These are phyloP conservation scores for Drosophila orosa DNA, from an alignment of 1,140 invertebrate genomes.

Conservation along the genomic window DNA sequence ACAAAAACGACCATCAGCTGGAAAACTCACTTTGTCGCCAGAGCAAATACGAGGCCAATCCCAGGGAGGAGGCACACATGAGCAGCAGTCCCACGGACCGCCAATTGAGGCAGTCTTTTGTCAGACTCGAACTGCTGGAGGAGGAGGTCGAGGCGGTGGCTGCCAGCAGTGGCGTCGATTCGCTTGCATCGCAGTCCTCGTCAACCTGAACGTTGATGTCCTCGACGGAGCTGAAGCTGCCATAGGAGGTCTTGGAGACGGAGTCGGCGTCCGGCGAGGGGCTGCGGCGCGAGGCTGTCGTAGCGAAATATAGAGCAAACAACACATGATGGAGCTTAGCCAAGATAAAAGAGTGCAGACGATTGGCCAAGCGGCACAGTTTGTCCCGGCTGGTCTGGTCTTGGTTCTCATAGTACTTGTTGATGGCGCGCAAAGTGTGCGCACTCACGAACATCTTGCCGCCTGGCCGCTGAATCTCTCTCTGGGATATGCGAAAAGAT, in stretches of 20 bases:
- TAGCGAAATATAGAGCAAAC: conserved; percentile 60
- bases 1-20: conserved; percentile 33
- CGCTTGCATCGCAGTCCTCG: conserved; percentile 43
- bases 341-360: conserved; percentile 51
- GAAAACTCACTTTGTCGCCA: conserved; percentile 69
- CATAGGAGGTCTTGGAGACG: conserved; percentile 2
- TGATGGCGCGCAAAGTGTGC: conserved; percentile 28
- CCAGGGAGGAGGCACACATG: conserved; percentile 49
- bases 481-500: background rate
- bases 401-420: conserved; percentile 35
- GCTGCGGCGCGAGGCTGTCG: conserved; percentile 27
- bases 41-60: conserved; percentile 63
- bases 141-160: background rate
- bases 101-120: conserved; percentile 69
- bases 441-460: conserved; percentile 31
- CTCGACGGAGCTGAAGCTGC: conserved; percentile 9
- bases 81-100: conserved; percentile 53
- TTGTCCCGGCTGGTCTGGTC: conserved; percentile 30
- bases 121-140: conserved; percentile 4
- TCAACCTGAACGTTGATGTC: conserved; percentile 17
- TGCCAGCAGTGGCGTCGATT: conserved; percentile 62
- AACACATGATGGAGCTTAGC: conserved; percentile 39
- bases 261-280: conserved; percentile 1
- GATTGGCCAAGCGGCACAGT: conserved; percentile 54
- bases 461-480: background rate